Evolutionary conservation across 2,888 invertebrate genomes (phyloP).

Genomic region (Nomada fabriciana): DNA sequence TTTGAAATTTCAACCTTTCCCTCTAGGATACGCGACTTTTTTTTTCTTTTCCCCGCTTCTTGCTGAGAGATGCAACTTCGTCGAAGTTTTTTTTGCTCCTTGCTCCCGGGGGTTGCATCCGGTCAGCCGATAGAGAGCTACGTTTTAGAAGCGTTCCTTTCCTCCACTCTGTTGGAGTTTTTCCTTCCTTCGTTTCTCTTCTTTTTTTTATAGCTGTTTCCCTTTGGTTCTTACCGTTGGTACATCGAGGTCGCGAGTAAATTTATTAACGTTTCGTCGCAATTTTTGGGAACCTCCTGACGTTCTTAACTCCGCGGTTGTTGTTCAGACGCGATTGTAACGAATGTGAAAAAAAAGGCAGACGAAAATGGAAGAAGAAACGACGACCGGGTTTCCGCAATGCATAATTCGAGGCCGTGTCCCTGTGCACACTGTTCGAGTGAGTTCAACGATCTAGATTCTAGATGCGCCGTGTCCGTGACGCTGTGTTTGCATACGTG

Average conservation of each 20-base stretch:
- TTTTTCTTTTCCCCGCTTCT: not conserved
- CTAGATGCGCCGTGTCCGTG: slow-evolving; percentile 31
- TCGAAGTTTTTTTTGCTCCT: not conserved
- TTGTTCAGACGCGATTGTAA: not conserved
- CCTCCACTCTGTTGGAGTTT: no score
- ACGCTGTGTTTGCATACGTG: slow-evolving; percentile 48
- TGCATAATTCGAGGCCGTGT: slow-evolving; percentile 40
- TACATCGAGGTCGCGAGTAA: not conserved
- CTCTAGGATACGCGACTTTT: not conserved
- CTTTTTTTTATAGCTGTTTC: slow-evolving; percentile 3
- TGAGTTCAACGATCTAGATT: slow-evolving; percentile 59
- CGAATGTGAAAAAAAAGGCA: not conserved
- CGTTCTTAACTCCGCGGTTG: not conserved
- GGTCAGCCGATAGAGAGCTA: no score
- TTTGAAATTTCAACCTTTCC: slow-evolving; percentile 41
- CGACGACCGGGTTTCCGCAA: not conserved
- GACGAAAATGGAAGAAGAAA: not conserved
- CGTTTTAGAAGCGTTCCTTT: not conserved
- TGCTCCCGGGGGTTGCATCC: not conserved
- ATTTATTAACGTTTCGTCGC: slow-evolving; percentile 27
- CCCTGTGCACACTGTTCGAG: slow-evolving; percentile 32
- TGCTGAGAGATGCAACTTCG: not conserved
- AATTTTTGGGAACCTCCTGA: not conserved
- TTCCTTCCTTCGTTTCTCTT: not conserved
- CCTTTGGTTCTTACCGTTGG: slow-evolving; percentile 5